A percentile compares a stretch with the other conserved stretches of the same genome.
Evolutionary conservation across 1,140 invertebrate species (phyloP).

Genomic region (Phthorimaea operculella): DNA sequence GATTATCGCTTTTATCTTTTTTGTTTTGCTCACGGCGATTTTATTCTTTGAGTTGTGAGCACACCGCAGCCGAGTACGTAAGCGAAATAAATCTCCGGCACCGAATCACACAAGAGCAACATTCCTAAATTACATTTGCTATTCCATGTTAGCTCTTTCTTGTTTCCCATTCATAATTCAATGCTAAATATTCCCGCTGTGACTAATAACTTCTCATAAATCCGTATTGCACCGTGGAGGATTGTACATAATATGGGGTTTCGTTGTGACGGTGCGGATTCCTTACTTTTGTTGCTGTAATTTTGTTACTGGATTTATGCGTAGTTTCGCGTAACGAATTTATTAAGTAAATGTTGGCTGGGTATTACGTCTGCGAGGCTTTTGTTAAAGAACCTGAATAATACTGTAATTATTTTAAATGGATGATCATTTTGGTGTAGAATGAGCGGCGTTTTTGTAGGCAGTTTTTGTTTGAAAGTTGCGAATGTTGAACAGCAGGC

Average conservation of each 20-base stretch:
- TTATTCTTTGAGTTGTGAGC: not conserved
- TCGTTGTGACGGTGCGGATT: constrained; percentile 45
- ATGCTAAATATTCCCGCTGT: constrained; percentile 57
- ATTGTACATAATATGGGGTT: constrained; percentile 45
- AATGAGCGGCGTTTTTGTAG: no score
- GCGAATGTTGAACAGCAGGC: constrained; percentile 25
- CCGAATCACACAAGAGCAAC: constrained; percentile 7
- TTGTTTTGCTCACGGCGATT: constrained; percentile 1
- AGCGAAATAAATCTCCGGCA: constrained; percentile 5
- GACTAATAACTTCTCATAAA: constrained; percentile 63
- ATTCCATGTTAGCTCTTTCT: constrained; percentile 38
- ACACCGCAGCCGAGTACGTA: not conserved
- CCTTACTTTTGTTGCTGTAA: constrained; percentile 27
- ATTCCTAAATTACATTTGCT: constrained; percentile 27
- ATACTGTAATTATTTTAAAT: no score
- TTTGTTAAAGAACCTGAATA: no score
- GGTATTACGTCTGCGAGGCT: no score
- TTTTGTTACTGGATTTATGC: not conserved
- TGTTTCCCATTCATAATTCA: constrained; percentile 60
- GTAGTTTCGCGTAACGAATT: no score
- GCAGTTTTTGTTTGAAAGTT: no score
- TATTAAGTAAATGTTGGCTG: no score
- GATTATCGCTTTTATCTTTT: not conserved
- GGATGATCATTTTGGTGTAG: no score
- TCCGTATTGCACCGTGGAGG: constrained; percentile 57